Percentiles rank a stretch among this genome's conserved stretches.
Evolutionary conservation across 1,140 invertebrate species (phyloP).

Genomic region (Cotesia chilonis): DNA sequence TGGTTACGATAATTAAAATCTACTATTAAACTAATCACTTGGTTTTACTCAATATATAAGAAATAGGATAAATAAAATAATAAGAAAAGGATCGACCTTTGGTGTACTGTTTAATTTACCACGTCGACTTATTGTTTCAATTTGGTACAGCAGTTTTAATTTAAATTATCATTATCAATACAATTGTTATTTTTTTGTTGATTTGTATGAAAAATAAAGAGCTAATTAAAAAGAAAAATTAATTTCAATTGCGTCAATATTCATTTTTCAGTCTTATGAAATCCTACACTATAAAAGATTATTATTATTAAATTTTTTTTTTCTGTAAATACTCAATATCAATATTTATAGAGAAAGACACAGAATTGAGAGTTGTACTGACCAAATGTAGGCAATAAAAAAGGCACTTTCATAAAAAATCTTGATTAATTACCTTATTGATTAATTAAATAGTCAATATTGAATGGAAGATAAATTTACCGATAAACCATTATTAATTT

Average conservation of each 20-base stretch:
- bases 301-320: constrained; percentile 19
- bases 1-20: constrained; percentile 32
- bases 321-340: not conserved
- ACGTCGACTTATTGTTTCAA: constrained; percentile 17
- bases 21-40: constrained; percentile 52
- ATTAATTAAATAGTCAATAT: too few species aligned
- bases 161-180: not conserved
- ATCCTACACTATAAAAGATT: constrained; percentile 29
- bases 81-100: constrained; percentile 46
- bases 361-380: constrained; percentile 18
- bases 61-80: constrained; percentile 10
- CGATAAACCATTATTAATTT: not conserved
- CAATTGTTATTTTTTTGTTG: not conserved
- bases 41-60: constrained; percentile 32
- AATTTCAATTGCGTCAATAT: constrained; percentile 31
- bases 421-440: not conserved
- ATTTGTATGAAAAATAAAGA: not conserved
- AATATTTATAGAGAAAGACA: not conserved
- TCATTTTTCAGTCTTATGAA: constrained; percentile 55
- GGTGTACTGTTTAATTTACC: constrained; percentile 38
- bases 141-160: not conserved
- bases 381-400: not conserved
- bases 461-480: constrained; percentile 9
- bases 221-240: constrained; percentile 10
- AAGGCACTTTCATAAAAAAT: constrained; percentile 20